phyloP scores from a whole-genome alignment of 2,888 invertebrate species.

The Tenthredo livida region DNA sequence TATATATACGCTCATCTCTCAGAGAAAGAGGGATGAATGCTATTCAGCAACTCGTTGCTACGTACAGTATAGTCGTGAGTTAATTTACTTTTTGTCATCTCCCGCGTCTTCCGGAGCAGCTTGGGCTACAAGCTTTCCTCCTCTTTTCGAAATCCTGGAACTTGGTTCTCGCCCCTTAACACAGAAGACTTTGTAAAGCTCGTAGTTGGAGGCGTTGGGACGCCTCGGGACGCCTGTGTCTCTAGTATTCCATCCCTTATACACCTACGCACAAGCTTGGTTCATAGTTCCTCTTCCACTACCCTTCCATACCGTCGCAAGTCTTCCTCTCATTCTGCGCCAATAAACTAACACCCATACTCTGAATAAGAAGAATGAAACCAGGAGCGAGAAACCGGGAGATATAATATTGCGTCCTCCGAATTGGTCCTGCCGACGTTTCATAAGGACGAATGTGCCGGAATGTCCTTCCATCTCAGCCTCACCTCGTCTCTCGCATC shows the following conservation, averaged over 20 bases:
- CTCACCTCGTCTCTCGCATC: not conserved
- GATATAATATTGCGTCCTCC: constrained; percentile 40
- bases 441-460: not conserved
- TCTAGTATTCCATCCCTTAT: not conserved
- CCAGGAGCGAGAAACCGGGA: constrained; percentile 18
- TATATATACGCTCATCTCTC: not conserved
- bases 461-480: not conserved
- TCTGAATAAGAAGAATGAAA: not conserved
- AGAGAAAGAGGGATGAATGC: not conserved
- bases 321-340: not conserved
- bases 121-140: constrained; percentile 31
- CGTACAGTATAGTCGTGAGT: constrained; percentile 9
- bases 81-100: constrained; percentile 46
- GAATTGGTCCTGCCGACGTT: constrained; percentile 20
- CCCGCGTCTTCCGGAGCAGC: constrained; percentile 35
- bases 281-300: not conserved
- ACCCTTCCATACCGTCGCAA: not conserved
- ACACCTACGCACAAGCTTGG: not conserved
- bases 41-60: constrained; percentile 5
- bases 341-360: not conserved
- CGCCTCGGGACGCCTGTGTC: not conserved
- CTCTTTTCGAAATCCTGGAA: not conserved
- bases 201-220: not conserved
- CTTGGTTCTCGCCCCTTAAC: not conserved
- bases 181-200: not conserved